phyloP scores from a whole-genome alignment of 2,113 vertebrate genomes.

The Typhlomys cinereus region DNA sequence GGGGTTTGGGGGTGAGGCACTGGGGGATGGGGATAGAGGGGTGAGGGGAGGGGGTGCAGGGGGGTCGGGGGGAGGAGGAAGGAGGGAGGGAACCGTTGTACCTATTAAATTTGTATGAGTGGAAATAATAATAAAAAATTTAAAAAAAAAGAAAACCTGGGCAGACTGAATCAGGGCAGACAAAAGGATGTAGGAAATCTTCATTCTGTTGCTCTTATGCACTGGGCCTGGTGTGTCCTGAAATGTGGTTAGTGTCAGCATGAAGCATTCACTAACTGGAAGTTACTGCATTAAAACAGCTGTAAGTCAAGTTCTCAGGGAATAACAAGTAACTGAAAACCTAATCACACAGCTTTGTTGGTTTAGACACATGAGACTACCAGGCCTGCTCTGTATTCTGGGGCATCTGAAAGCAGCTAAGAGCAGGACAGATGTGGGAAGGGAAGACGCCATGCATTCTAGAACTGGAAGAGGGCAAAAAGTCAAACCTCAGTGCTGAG shows the following conservation, averaged over 20 bases:
- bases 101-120: too few relatives aligned
- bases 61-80: too few relatives aligned
- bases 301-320: not conserved
- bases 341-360: slow-evolving; percentile 45
- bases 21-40: too few relatives aligned
- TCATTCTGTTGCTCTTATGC: not conserved
- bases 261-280: slow-evolving; percentile 21
- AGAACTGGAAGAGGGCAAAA: not conserved
- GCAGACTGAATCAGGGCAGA: not conserved
- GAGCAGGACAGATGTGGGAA: not conserved
- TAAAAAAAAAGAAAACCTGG: too few relatives aligned
- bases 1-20: too few relatives aligned
- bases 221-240: not conserved
- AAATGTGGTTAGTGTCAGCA: slow-evolving; percentile 38
- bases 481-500: not conserved
- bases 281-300: not conserved
- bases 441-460: not conserved
- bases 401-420: not conserved
- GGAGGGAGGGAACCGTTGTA: too few relatives aligned
- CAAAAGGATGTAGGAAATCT: not conserved
- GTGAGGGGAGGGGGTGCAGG: too few relatives aligned
- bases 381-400: not conserved
- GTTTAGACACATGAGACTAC: slow-evolving; percentile 41
- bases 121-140: not conserved
- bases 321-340: not conserved